Evolutionary conservation across 2,888 invertebrate species (phyloP).

Genomic region (Meiosimyza platycephala): DNA sequence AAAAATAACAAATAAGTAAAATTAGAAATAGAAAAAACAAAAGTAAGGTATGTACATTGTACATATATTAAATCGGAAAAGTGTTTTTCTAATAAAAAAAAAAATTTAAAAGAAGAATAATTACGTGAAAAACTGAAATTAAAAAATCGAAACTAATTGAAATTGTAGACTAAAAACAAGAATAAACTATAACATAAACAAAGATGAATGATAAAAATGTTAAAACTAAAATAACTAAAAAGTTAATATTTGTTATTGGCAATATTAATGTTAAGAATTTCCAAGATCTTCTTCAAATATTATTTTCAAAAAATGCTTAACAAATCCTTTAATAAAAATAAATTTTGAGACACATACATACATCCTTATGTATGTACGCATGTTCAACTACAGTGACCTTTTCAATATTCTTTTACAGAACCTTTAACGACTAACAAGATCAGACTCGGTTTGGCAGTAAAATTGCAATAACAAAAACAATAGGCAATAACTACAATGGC

Average conservation of each 20-base stretch:
- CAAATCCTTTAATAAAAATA: background rate
- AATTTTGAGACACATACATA: background rate
- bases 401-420: background rate
- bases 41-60: too few species aligned
- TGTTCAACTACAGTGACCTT: conserved; percentile 14
- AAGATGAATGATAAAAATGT: background rate
- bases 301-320: too few species aligned
- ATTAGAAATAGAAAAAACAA: too few species aligned
- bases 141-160: background rate
- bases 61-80: background rate
- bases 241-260: conserved; percentile 52
- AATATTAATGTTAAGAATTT: conserved; percentile 56
- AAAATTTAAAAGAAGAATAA: background rate
- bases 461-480: background rate
- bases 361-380: too few species aligned
- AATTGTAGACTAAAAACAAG: background rate
- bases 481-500: background rate
- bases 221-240: background rate
- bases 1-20: too few species aligned
- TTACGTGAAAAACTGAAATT: background rate
- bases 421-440: background rate
- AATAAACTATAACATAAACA: conserved; percentile 1
- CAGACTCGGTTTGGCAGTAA: conserved; percentile 24
- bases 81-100: background rate
- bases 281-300: conserved; percentile 36